A percentile compares a stretch with the other conserved stretches of the same genome.
Evolutionary conservation across 2,113 vertebrate species (phyloP).

Genomic region (Tringa solitaria): DNA sequence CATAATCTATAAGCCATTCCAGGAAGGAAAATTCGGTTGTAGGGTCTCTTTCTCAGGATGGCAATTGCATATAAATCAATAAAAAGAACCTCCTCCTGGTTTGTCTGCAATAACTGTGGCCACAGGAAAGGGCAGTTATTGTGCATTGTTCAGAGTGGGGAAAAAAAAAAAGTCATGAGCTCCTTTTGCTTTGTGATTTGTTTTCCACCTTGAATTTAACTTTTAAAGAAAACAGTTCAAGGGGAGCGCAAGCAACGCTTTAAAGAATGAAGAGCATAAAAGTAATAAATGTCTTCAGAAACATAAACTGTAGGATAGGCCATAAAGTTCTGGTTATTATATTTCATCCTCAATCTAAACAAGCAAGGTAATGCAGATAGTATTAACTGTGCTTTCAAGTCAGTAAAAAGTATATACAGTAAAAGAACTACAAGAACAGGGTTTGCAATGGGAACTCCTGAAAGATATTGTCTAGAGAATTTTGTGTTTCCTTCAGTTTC

Average conservation of each 20-base stretch:
- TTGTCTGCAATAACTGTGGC: neutral
- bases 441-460: neutral
- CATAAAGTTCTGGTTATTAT: neutral
- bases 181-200: neutral
- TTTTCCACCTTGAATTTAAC: conserved; percentile 27
- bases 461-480: neutral
- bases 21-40: conserved; percentile 13
- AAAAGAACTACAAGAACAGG: neutral
- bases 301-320: neutral
- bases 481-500: neutral
- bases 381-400: neutral
- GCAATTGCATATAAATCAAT: neutral
- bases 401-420: neutral
- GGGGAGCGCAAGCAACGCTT: neutral
- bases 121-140: conserved; percentile 12
- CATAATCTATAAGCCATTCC: neutral
- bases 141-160: conserved; percentile 6
- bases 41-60: neutral
- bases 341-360: neutral
- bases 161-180: neutral
- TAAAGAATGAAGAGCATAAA: neutral
- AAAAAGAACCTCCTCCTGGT: neutral
- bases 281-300: neutral
- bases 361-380: neutral
- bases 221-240: neutral